A percentile compares a stretch with the other conserved stretches of the same genome.
Conservation (phyloP, 2,113 vertebrate species). For the Ornithorhynchus anatinus region DNA sequence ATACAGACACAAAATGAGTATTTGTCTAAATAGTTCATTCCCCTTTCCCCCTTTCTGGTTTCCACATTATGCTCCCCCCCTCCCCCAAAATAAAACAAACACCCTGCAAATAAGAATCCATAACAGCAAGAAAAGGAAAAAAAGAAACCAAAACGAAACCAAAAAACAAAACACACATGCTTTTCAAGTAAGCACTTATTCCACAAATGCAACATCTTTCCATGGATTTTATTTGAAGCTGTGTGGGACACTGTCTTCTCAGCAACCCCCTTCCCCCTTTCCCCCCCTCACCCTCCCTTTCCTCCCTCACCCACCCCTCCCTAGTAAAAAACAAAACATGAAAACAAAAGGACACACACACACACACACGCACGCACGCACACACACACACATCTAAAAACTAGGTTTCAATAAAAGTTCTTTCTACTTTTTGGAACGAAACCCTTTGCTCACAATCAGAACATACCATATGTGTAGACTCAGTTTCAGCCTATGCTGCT, state of each 20-base stretch:
- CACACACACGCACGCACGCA: constrained; percentile 41
- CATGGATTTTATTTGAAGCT: constrained; percentile 73
- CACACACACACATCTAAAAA: constrained; percentile 71
- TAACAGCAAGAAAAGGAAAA: constrained; percentile 73
- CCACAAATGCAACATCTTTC: constrained; percentile 75
- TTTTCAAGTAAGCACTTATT: constrained; percentile 79
- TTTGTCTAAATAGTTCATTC: constrained; percentile 60
- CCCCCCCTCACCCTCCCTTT: constrained; percentile 34
- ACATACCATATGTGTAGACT: constrained; percentile 64
- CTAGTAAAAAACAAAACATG: constrained; percentile 59
- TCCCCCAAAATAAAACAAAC: constrained; percentile 59
- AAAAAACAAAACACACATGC: no score
- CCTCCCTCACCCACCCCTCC: constrained; percentile 46
- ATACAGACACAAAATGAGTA: constrained; percentile 74
- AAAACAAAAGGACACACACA: constrained; percentile 39
- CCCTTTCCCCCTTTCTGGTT: constrained; percentile 69
- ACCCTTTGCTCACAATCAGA: constrained; percentile 70
- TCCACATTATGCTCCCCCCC: constrained; percentile 63
- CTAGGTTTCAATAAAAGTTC: constrained; percentile 74
- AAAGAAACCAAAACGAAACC: constrained; percentile 47
- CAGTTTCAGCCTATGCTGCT: constrained; percentile 62
- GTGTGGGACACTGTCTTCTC: constrained; percentile 65
- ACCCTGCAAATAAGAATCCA: constrained; percentile 65
- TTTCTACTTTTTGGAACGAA: constrained; percentile 74
- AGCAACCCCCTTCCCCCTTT: constrained; percentile 51